Evolutionary conservation across 64 coral and sea anemone species (phyloP).

Genomic region (Platygyra sinensis): DNA sequence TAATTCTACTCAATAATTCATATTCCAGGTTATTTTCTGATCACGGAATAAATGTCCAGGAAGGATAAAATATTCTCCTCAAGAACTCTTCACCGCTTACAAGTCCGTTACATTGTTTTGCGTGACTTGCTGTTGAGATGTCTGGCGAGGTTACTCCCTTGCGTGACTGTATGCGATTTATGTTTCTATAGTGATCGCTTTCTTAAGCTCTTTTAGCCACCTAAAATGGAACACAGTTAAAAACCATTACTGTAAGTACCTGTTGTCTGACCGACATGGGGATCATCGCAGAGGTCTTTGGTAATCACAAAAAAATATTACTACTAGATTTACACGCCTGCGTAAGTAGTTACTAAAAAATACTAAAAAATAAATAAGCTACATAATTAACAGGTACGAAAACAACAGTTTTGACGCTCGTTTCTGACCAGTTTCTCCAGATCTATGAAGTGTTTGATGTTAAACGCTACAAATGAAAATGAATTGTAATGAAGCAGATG

Average conservation of each 20-base stretch:
- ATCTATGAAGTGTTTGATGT: no score
- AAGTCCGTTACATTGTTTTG: not conserved
- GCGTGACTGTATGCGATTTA: not conserved
- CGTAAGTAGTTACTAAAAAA: no score
- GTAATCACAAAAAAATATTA: no score
- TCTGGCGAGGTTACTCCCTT: not conserved
- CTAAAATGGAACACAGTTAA: not conserved
- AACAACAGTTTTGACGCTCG: no score
- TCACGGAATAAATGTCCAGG: not conserved
- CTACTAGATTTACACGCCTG: no score
- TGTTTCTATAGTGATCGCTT: constrained; percentile 42
- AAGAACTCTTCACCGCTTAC: not conserved
- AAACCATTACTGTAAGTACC: not conserved
- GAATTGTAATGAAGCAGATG: no score
- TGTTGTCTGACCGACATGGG: not conserved
- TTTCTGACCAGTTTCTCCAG: no score
- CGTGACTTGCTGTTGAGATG: not conserved
- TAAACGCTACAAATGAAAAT: no score
- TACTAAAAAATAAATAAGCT: no score
- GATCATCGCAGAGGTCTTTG: no score
- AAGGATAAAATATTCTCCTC: constrained; percentile 5
- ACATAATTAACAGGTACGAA: no score
- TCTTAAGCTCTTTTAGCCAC: constrained; percentile 45
- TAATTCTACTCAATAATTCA: not conserved
- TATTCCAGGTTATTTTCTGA: not conserved